A percentile compares a stretch with the other conserved stretches of the same genome.
phyloP scores from a whole-genome alignment of 2,113 vertebrate genomes.

The Heterotilapia buettikoferi region DNA sequence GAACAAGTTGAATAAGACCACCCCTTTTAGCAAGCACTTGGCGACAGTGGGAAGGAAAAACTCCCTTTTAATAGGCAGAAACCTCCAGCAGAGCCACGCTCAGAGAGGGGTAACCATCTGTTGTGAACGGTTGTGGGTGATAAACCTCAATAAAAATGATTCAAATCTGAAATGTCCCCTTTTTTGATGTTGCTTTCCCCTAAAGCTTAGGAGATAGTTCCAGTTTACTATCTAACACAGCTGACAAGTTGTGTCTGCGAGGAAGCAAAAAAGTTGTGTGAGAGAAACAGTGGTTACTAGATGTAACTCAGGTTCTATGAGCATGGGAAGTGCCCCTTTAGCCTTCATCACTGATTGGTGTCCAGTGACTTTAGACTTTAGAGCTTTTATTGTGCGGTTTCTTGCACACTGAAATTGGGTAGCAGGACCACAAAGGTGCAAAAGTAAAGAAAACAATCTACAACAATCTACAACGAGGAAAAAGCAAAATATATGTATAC shows the following conservation, averaged over 20 bases:
- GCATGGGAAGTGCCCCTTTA: rapidly evolving
- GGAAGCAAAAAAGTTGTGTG: neutral
- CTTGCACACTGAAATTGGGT: neutral
- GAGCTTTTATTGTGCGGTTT: neutral
- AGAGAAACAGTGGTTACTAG: neutral
- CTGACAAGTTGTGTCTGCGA: neutral
- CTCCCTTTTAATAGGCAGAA: neutral
- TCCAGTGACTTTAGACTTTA: neutral
- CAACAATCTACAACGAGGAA: neutral
- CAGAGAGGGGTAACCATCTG: neutral
- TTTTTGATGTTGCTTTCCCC: neutral
- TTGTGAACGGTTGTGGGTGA: neutral
- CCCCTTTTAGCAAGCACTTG: neutral
- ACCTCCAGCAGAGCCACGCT: neutral
- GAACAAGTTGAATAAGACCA: neutral
- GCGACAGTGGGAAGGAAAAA: neutral
- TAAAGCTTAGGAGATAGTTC: neutral
- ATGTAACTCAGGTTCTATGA: neutral
- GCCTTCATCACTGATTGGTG: neutral
- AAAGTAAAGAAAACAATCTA: neutral
- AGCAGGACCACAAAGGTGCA: neutral
- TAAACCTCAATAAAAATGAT: neutral
- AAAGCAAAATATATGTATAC: neutral
- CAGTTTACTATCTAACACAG: neutral
- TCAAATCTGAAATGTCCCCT: neutral